Percentiles rank a stretch among this genome's conserved stretches.
phyloP scores from a whole-genome alignment of 2,888 invertebrate genomes.

The Heterodera filipjevi region DNA sequence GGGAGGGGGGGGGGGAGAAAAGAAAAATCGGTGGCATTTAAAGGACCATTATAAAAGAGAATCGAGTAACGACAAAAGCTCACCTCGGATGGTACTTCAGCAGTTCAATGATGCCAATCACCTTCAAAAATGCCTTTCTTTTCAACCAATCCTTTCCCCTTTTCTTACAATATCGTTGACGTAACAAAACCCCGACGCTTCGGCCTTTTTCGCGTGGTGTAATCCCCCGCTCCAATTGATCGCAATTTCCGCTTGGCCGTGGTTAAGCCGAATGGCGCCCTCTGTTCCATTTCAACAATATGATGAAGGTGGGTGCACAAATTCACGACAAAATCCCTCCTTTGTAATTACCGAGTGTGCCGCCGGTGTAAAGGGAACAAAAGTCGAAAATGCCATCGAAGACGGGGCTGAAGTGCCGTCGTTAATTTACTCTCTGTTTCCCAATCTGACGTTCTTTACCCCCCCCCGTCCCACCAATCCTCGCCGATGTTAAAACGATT shows the following conservation, averaged over 20 bases:
- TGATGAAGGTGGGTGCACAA: neutral
- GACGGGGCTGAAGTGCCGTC: slow-evolving; percentile 68
- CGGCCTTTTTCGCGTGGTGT: slow-evolving; percentile 91
- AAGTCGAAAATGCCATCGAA: slow-evolving; percentile 95
- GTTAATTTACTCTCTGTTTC: neutral
- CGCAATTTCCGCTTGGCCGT: slow-evolving; percentile 84
- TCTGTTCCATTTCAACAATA: slow-evolving; percentile 72
- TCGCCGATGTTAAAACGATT: slow-evolving; percentile 96
- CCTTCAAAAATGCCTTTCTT: neutral
- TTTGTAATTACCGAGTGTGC: slow-evolving; percentile 71
- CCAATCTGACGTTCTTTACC: neutral
- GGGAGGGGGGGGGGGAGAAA: too few relatives aligned
- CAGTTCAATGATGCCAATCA: slow-evolving; percentile 79
- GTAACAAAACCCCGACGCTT: slow-evolving; percentile 97
- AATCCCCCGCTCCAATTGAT: slow-evolving; percentile 97
- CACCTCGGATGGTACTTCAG: slow-evolving; percentile 71
- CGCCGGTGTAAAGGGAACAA: slow-evolving; percentile 95
- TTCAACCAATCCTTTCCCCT: neutral
- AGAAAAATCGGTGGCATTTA: too few relatives aligned
- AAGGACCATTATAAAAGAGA: neutral
- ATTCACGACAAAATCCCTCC: neutral
- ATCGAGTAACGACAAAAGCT: neutral
- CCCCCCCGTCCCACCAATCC: slow-evolving; percentile 73
- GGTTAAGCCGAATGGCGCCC: slow-evolving; percentile 92
- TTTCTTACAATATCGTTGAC: slow-evolving; percentile 98